Conservation (phyloP, 2,113 vertebrate species). For the Gadus chalcogrammus region DNA sequence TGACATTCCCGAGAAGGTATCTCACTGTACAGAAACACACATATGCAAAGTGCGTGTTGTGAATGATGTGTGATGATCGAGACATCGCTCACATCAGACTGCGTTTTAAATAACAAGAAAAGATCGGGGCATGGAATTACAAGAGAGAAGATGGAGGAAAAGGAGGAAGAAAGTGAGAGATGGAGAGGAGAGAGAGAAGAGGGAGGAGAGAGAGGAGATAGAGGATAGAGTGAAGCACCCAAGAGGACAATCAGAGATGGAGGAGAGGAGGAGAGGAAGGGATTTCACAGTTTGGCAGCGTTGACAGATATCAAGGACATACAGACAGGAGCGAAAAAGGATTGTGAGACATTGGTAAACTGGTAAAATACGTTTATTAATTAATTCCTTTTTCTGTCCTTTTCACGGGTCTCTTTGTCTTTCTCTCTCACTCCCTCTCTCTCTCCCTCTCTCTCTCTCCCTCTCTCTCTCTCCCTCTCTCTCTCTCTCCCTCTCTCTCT, state of each 20-base stretch:
- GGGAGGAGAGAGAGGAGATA: background rate
- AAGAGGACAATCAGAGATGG: background rate
- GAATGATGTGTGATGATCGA: too few species aligned
- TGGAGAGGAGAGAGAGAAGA: background rate
- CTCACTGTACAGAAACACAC: too few species aligned
- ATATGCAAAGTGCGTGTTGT: too few species aligned
- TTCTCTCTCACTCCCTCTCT: constrained; percentile 19
- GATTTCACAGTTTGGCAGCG: constrained; percentile 45
- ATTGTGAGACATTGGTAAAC: too few species aligned
- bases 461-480: too few species aligned
- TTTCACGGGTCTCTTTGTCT: constrained; percentile 26
- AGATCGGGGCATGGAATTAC: background rate
- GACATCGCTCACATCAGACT: too few species aligned
- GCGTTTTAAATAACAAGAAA: too few species aligned
- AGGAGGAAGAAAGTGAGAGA: constrained; percentile 18
- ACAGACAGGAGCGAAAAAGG: constrained; percentile 23
- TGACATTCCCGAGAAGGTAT: too few species aligned
- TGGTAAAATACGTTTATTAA: constrained; percentile 20
- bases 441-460: too few species aligned
- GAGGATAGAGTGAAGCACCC: background rate
- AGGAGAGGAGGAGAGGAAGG: constrained; percentile 12
- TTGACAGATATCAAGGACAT: constrained; percentile 22
- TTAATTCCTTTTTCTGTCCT: constrained; percentile 12
- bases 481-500: too few species aligned
- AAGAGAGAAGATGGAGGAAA: constrained; percentile 11